These are phyloP conservation scores for Sigmodon hispidus DNA, from an alignment of 2,113 vertebrate species.

Conservation along the genomic window DNA sequence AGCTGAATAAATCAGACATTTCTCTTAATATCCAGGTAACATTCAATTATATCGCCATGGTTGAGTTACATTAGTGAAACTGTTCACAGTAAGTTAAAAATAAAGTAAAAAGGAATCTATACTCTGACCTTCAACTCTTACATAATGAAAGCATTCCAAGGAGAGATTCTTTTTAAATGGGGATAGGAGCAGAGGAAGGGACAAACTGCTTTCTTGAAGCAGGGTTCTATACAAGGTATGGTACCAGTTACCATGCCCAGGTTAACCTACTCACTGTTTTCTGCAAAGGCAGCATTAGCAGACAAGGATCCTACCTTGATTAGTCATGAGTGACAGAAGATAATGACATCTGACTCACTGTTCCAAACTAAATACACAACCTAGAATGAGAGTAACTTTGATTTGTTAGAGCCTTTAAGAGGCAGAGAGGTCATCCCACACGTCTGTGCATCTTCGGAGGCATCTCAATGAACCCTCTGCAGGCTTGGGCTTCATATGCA, in stretches of 20 bases:
- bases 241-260: no score
- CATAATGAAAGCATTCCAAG: background rate
- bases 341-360: background rate
- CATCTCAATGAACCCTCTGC: background rate
- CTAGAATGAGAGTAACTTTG: background rate
- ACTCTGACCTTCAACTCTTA: background rate
- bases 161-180: background rate
- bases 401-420: background rate
- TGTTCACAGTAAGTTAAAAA: background rate
- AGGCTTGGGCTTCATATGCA: background rate
- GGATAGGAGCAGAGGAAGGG: background rate
- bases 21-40: background rate
- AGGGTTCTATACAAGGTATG: background rate
- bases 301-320: background rate
- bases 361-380: background rate
- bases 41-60: background rate
- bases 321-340: background rate
- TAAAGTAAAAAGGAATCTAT: background rate
- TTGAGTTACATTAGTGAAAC: background rate
- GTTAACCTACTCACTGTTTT: background rate
- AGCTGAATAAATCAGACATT: background rate
- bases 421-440: background rate
- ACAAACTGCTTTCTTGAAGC: background rate
- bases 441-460: background rate
- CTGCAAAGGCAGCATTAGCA: background rate